Percentiles rank a stretch among this genome's conserved stretches.
These are phyloP conservation scores for Lasioglossum marginatum DNA, from an alignment of 2,888 invertebrate species.

Conservation along the genomic window DNA sequence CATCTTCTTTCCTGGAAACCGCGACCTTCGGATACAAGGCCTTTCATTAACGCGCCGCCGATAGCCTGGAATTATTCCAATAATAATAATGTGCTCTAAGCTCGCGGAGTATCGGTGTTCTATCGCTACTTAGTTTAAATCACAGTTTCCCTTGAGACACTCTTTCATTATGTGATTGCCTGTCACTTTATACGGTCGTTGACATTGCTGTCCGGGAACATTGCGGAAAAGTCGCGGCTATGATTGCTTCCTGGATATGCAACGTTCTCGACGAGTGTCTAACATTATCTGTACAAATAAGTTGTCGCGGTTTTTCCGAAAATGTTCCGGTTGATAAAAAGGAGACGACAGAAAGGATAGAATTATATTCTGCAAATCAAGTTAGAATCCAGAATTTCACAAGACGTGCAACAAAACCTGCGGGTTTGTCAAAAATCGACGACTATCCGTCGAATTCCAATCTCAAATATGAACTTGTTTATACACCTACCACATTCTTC, in stretches of 20 bases:
- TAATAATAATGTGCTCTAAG: slow-evolving; percentile 41
- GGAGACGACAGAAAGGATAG: not conserved
- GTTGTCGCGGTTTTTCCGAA: not conserved
- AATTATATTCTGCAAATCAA: not conserved
- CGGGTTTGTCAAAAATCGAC: not conserved
- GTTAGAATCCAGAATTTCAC: not conserved
- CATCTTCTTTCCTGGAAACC: slow-evolving; percentile 49
- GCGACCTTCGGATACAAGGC: slow-evolving; percentile 1
- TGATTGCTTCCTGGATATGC: not conserved
- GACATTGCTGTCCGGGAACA: not conserved
- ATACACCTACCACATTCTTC: not conserved
- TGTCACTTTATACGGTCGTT: slow-evolving; percentile 4
- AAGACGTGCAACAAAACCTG: not conserved
- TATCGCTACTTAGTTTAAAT: slow-evolving; percentile 41
- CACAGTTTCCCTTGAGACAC: slow-evolving; percentile 29
- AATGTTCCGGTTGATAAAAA: not conserved
- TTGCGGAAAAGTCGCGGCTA: not conserved
- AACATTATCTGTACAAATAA: not conserved
- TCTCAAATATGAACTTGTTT: not conserved
- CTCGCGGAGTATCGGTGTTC: not conserved
- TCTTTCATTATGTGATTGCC: slow-evolving; percentile 37
- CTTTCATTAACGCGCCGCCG: slow-evolving; percentile 17
- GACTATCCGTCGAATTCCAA: not conserved
- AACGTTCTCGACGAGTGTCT: not conserved
- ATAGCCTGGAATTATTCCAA: slow-evolving; percentile 39